Evolutionary conservation across 2,888 invertebrate species (phyloP).

Genomic region (Agrochola litura): DNA sequence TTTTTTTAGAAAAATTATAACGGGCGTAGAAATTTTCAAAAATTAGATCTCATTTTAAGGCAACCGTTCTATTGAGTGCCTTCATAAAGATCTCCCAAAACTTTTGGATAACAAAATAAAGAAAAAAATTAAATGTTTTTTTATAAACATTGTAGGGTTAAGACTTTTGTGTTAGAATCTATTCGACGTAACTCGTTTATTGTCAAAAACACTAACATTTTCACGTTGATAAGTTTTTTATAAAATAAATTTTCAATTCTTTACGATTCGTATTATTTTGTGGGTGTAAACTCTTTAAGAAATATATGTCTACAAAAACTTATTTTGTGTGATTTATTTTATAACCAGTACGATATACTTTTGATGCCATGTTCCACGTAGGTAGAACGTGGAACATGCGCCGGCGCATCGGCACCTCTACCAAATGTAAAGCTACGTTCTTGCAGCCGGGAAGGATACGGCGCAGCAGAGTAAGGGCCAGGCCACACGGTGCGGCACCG

Average conservation of each 20-base stretch:
- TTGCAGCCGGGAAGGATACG: neutral
- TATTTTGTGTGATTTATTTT: constrained; percentile 57
- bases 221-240: constrained; percentile 79
- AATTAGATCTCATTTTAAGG: constrained; percentile 88
- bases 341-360: neutral
- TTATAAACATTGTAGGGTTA: constrained; percentile 79
- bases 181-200: constrained; percentile 73
- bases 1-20: constrained; percentile 78
- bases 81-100: constrained; percentile 85
- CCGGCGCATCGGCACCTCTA: neutral
- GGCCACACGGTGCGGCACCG: too few relatives aligned
- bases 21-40: constrained; percentile 83
- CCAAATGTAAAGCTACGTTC: neutral
- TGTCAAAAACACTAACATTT: constrained; percentile 82
- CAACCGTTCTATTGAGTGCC: constrained; percentile 76
- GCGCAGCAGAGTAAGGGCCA: too few relatives aligned
- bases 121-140: constrained; percentile 71
- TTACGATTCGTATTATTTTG: constrained; percentile 81
- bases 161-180: constrained; percentile 70
- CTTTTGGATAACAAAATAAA: constrained; percentile 79
- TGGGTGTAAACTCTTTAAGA: constrained; percentile 80
- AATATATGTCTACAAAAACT: constrained; percentile 82
- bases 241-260: constrained; percentile 82
- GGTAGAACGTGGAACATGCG: neutral
- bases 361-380: neutral